These are phyloP conservation scores for Ptychobarbus kaznakovi DNA, from an alignment of 2,797 vertebrate genomes.

Conservation along the genomic window DNA sequence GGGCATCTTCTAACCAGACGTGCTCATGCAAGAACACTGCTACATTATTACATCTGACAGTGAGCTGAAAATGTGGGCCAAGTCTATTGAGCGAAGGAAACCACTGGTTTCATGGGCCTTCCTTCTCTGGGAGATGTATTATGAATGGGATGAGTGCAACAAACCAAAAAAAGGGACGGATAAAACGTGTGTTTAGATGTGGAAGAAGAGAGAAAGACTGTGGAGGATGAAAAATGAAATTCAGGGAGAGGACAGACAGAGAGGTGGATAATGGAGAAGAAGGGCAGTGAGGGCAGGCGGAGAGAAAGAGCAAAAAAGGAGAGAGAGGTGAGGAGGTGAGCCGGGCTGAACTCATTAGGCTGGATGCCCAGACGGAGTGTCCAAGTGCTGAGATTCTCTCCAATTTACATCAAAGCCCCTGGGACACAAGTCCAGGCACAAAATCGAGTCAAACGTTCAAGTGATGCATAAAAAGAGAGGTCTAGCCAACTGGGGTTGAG, in stretches of 20 bases:
- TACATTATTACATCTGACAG: constrained; percentile 47
- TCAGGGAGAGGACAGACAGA: constrained; percentile 22
- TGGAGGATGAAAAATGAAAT: constrained; percentile 12
- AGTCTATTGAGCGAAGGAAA: constrained; percentile 33
- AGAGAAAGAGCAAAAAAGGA: constrained; percentile 33
- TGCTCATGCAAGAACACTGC: constrained; percentile 53
- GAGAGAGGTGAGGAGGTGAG: constrained; percentile 37
- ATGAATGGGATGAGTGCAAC: constrained; percentile 28
- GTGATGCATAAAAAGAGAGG: constrained; percentile 50
- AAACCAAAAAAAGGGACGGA: constrained; percentile 17
- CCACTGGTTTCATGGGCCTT: constrained; percentile 12
- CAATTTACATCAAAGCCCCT: constrained; percentile 58
- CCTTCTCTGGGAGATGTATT: constrained; percentile 27
- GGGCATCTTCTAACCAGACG: constrained; percentile 39
- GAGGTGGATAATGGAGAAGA: constrained; percentile 16
- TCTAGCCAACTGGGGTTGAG: constrained; percentile 15
- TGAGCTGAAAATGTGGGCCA: constrained; percentile 47
- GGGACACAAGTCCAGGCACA: constrained; percentile 42
- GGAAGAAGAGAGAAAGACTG: constrained; percentile 1
- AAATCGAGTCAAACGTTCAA: constrained; percentile 54
- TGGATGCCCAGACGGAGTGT: constrained; percentile 35
- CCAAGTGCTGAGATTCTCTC: constrained; percentile 30
- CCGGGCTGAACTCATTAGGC: constrained; percentile 54
- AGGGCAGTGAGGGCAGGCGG: constrained; percentile 9
- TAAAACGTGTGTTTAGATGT: neutral